A percentile compares a stretch with the other conserved stretches of the same genome.
Evolutionary conservation across 2,888 invertebrate genomes (phyloP).

Genomic region (Lumbricus terrestris): DNA sequence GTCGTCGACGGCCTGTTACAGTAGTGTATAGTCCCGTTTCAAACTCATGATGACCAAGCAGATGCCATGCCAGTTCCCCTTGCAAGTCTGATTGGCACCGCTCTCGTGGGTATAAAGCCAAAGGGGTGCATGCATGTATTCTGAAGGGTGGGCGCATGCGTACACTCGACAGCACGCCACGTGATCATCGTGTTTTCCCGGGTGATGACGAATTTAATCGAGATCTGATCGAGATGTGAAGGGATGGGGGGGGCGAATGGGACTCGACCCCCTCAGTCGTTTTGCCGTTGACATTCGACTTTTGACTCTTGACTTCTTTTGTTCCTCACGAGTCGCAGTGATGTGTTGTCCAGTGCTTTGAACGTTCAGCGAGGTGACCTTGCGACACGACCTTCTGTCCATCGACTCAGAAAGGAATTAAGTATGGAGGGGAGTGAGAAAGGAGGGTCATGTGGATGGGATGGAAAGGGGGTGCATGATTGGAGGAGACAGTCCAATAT

Average conservation of each 20-base stretch:
- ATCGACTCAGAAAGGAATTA: neutral
- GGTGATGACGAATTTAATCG: neutral
- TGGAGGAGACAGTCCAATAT: too few relatives aligned
- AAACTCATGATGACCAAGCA: neutral
- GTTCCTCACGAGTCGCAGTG: neutral
- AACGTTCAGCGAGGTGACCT: neutral
- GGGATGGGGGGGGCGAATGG: neutral
- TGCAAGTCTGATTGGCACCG: neutral
- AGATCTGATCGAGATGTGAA: neutral
- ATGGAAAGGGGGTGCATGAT: too few relatives aligned
- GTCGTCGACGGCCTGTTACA: too few relatives aligned
- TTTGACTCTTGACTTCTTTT: conserved; percentile 3
- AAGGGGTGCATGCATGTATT: neutral
- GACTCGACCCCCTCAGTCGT: neutral
- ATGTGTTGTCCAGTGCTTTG: neutral
- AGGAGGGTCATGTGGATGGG: too few relatives aligned
- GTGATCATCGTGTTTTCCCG: conserved; percentile 6
- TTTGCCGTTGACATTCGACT: neutral
- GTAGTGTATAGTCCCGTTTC: too few relatives aligned
- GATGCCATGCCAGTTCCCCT: neutral
- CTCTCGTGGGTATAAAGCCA: neutral
- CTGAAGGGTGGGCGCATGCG: neutral
- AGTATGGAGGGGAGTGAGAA: neutral
- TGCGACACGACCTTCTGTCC: neutral
- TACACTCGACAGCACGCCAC: neutral